phyloP scores from a whole-genome alignment of 1,140 invertebrate genomes.

The Pogonomyrmex californicus region DNA sequence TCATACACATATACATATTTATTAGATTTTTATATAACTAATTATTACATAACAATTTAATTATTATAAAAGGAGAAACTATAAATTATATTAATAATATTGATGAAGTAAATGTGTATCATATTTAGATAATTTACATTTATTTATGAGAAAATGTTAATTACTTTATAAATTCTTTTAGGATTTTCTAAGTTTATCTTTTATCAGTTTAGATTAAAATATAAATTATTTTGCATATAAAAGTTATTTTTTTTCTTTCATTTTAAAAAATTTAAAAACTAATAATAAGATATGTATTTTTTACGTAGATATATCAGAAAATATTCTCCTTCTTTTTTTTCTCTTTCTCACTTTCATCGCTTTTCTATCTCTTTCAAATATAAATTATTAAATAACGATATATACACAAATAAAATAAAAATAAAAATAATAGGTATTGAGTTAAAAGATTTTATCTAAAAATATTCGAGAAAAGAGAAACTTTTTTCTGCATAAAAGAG shows the following conservation, averaged over 20 bases:
- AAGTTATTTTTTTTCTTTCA: conserved; percentile 6
- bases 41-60: conserved; percentile 2
- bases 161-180: background rate
- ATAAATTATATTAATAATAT: conserved; percentile 12
- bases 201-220: background rate
- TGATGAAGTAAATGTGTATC: background rate
- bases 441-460: conserved; percentile 9
- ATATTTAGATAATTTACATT: background rate
- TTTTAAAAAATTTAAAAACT: background rate
- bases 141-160: background rate
- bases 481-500: conserved; percentile 4
- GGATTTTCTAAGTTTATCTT: background rate
- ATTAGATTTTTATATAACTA: background rate
- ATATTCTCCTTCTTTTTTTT: no score
- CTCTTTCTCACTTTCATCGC: no score
- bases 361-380: background rate
- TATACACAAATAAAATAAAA: background rate
- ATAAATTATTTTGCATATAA: background rate
- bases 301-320: background rate
- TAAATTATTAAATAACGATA: background rate
- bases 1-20: background rate
- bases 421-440: background rate
- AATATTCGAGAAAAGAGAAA: background rate
- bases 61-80: background rate
- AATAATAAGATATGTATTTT: background rate